These are phyloP conservation scores for Aplysina aerophoba DNA, from an alignment of 37 sponge, comb jelly and placozoan genomes.

Conservation along the genomic window DNA sequence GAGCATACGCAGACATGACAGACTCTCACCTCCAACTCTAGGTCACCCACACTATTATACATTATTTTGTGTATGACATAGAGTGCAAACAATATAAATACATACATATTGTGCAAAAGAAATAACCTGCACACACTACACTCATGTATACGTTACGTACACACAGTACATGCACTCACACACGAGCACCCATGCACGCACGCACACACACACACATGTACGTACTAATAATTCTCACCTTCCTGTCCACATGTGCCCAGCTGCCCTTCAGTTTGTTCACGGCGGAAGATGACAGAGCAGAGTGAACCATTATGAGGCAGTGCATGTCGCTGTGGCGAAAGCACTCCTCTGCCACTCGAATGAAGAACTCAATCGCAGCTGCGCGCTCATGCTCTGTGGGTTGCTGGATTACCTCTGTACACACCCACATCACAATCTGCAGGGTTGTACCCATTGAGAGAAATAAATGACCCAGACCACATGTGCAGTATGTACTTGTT, in stretches of 20 bases:
- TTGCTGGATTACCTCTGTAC: conserved; percentile 65
- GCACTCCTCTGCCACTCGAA: conserved; percentile 68
- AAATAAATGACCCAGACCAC: not conserved
- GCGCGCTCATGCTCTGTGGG: conserved; percentile 51
- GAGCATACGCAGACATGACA: no score
- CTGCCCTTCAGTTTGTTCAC: conserved; percentile 56
- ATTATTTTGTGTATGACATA: no score
- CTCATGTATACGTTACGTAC: not conserved
- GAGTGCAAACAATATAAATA: no score
- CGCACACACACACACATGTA: not conserved
- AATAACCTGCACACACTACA: not conserved
- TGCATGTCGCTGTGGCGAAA: conserved; percentile 76
- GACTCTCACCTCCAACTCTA: no score
- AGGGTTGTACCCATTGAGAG: not conserved
- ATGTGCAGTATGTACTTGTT: no score
- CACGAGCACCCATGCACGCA: conserved; percentile 23
- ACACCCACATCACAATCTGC: conserved; percentile 79
- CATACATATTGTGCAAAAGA: no score
- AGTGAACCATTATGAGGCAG: conserved; percentile 66
- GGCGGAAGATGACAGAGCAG: conserved; percentile 60
- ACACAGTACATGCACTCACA: not conserved
- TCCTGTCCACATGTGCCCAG: conserved; percentile 71
- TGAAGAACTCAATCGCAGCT: conserved; percentile 67
- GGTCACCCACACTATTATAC: no score
- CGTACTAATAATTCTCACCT: conserved; percentile 46